Evolutionary conservation across 2,113 vertebrate species (phyloP).

Genomic region (Puma concolor): DNA sequence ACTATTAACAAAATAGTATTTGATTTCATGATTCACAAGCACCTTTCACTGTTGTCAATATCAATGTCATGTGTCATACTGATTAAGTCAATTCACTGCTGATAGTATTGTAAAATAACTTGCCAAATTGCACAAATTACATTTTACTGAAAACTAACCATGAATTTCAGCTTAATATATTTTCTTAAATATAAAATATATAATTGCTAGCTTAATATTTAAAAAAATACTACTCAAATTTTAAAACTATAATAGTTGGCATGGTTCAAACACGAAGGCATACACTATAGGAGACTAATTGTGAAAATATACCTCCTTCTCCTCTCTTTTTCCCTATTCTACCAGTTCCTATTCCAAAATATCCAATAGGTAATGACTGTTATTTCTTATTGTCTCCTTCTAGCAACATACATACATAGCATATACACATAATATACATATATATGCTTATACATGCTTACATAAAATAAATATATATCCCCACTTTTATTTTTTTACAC

Average conservation of each 20-base stretch:
- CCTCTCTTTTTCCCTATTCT: background rate
- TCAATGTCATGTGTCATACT: background rate
- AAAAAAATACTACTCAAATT: background rate
- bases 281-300: background rate
- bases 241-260: background rate
- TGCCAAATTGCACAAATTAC: background rate
- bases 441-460: background rate
- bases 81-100: background rate
- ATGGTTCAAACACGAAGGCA: background rate
- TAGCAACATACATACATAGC: background rate
- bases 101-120: background rate
- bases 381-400: background rate
- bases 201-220: background rate
- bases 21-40: background rate
- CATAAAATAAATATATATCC: background rate
- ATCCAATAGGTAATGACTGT: background rate
- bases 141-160: background rate
- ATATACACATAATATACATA: background rate
- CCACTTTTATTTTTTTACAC: background rate
- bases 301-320: background rate
- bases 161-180: background rate
- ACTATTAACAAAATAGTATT: background rate
- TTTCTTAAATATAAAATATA: conserved; percentile 19
- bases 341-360: background rate
- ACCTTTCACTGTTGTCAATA: background rate